Evolutionary conservation across 2,888 invertebrate genomes (phyloP), one percentile per base, ranked within the genome.

Genomic region (Creontiades dilutus): DNA sequence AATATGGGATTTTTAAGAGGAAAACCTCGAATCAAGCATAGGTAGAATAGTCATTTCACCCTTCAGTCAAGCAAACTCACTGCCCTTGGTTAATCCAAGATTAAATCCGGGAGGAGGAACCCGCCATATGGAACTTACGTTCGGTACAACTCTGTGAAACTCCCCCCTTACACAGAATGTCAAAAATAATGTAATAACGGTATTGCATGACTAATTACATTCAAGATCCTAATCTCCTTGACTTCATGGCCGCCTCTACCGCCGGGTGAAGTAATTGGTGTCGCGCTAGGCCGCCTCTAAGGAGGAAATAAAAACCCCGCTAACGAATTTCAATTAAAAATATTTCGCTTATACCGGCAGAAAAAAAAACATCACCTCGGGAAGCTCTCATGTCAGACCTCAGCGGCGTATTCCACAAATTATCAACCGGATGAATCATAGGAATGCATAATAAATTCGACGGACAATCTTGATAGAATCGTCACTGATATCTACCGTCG

Each of bases 191-290:
- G 68, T 68, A 68, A 19, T 68, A 46, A 78, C 19, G n/a, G 46
- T 47, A 78, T 78, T 78, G 78, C 78, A 78, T 78, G 78, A 78
- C 78, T 78, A 78, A 78, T 78, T 78, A 78, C 78, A 46, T 78
- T 78, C 78, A 46, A 78, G 78, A 78, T 78, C 46, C 9, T 11
- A 47, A 78, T 78, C 78, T 78, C 7, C 76, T 78, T 23, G 78
- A 78, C 78, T 78, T 78, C 78, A 37, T 46, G 78, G 46, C 78
- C 14, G n/a, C 78, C 23, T 23, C 23, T 23, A 57, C 57, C n/a
- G 57, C 57, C 76, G 11, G 27, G 28, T 46, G 46, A 78, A 46
- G 78, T 78, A 78, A 78, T 78, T 78, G 78, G 47, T 47, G 78
- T 68, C 68, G 68, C 68, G 68, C 68, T 19, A n/a, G 23, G 37